Base-by-base conservation (phyloP, 2,888 invertebrate species). In the Bombylius discolor region DNA sequence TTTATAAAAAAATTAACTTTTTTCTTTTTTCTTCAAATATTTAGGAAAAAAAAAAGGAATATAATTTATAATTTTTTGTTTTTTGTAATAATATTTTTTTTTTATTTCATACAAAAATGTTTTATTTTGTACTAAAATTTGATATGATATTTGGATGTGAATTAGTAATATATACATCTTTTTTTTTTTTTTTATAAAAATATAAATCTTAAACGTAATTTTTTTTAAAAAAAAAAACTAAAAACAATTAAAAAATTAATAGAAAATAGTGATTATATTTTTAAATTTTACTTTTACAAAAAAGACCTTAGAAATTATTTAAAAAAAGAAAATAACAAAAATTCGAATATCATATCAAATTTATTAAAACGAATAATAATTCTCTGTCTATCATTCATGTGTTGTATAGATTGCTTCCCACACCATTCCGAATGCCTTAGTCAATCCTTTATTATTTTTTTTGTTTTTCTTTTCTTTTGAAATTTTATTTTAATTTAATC, bases 371-470 rank as follows among this genome's bases (percentile, higher is more conserved):
- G 4, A 11, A 11, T 11, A 42, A 50, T 44, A 23, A 23, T 23
- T 23, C 23, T 23, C 23, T 23, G 23, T 66, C 68, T 68, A 71
- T 72, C 72, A 67, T 73, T 72, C 71, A 70, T 70, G 60, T 74
- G 72, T 68, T 59, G 50, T 65, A 67, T 67, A 70, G 68, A 73
- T 74, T 74, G 74, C 73, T 73, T 73, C 72, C 74, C 74, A 73
- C 73, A 74, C 74, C 74, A 74, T 74, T 74, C 74, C 74, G 72
- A 70, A 71, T 71, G 70, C 68, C 69, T 66, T 68, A 67, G 68
- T 68, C 68, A 5, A 45, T 14, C 31, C 31, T 23, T 47, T 23
- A 31, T 47, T 23, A 31, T 58, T 57, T 34, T 47, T 53, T 59
- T 48, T 53, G 56, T 51, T 52, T 9, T 60, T 60, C 11, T 44